Conservation (phyloP, 2,113 vertebrate genomes). For the Phainopepla nitens region DNA sequence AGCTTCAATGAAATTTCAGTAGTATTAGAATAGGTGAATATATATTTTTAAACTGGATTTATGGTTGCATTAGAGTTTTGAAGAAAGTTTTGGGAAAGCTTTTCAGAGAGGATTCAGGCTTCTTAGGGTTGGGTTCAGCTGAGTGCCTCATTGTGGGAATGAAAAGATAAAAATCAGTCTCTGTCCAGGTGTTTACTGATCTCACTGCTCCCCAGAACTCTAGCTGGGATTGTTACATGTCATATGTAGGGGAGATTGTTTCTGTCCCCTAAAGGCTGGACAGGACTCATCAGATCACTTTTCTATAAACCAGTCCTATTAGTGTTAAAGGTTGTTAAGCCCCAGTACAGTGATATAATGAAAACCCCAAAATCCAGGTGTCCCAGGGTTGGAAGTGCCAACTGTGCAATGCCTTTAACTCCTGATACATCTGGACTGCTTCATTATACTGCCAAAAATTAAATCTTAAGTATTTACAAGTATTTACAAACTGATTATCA, state of each 20-base stretch:
- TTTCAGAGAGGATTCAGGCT: background rate
- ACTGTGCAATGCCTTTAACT: background rate
- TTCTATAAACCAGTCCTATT: background rate
- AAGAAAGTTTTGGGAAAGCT: background rate
- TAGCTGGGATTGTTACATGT: background rate
- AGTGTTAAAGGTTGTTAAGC: background rate
- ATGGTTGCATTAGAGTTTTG: background rate
- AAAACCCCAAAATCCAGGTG: background rate
- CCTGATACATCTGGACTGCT: background rate
- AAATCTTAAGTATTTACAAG: background rate
- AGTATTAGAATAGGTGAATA: background rate
- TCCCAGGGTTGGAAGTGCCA: background rate
- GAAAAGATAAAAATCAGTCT: background rate
- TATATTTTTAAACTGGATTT: background rate
- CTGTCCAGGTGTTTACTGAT: background rate
- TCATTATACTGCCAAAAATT: background rate
- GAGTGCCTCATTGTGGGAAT: background rate
- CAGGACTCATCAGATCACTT: background rate
- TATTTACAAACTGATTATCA: too few relatives aligned
- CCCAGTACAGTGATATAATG: background rate
- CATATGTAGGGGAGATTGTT: accelerated
- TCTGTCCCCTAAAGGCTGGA: background rate
- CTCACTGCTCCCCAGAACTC: background rate
- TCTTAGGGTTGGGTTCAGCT: background rate
- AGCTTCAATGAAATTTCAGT: background rate